Conservation (phyloP, 2,113 vertebrate genomes). For the Coryphaenoides rupestris region DNA sequence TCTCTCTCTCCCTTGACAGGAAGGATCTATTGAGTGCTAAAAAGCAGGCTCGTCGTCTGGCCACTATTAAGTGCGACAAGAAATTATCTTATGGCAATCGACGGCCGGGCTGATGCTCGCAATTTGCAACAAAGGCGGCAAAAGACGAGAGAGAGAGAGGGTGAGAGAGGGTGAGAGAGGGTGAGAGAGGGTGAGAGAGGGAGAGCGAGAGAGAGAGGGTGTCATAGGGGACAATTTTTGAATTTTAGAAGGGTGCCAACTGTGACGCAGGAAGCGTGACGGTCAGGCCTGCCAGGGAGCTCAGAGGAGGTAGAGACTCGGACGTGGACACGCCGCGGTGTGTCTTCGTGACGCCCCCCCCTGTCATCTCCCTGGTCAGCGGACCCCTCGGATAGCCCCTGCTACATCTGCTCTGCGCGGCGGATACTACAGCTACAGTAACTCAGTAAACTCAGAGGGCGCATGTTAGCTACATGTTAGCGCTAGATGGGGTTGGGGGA, state of each 20-base stretch:
- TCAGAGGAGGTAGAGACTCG: slow-evolving; percentile 1
- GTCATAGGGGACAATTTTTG: not conserved
- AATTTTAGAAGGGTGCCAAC: not conserved
- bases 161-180: too few species aligned
- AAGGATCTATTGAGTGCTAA: not conserved
- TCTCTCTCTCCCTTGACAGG: not conserved
- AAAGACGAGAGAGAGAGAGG: not conserved
- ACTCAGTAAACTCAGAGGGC: not conserved
- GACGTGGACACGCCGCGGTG: slow-evolving; percentile 1
- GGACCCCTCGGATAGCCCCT: not conserved
- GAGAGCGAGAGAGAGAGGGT: not conserved
- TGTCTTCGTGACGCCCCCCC: slow-evolving; percentile 9
- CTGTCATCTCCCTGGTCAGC: slow-evolving; percentile 6
- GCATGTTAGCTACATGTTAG: too few species aligned
- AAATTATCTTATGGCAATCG: slow-evolving; percentile 1
- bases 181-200: too few species aligned
- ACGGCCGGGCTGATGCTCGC: not conserved
- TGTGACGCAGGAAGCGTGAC: not conserved
- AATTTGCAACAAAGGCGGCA: slow-evolving; percentile 7
- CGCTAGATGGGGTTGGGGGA: too few species aligned
- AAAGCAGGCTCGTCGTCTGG: slow-evolving; percentile 4
- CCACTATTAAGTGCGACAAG: slow-evolving; percentile 15
- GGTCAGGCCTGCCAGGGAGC: too few species aligned
- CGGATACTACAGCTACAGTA: not conserved
- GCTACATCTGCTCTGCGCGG: slow-evolving; percentile 3